These are phyloP conservation scores for Asteroscopus sphinx DNA, from an alignment of 2,888 invertebrate genomes.

Conservation along the genomic window DNA sequence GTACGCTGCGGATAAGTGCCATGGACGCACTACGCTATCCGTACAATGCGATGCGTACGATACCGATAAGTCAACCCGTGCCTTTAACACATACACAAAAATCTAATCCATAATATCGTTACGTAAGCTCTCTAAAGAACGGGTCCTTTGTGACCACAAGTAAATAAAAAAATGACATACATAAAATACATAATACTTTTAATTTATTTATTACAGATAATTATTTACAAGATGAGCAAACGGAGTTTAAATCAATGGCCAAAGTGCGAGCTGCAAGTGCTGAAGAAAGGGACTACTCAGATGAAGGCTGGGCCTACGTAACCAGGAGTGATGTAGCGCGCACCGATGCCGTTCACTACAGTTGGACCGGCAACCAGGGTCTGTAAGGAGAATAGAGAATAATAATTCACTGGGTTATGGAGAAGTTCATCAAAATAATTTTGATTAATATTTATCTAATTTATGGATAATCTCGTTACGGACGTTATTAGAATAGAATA, in stretches of 20 bases:
- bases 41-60: too few species aligned
- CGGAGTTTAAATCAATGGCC: constrained; percentile 37
- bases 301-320: constrained; percentile 66
- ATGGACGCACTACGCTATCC: too few species aligned
- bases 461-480: too few species aligned
- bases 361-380: constrained; percentile 84
- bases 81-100: too few species aligned
- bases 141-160: too few species aligned
- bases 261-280: constrained; percentile 37
- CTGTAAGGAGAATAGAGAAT: constrained; percentile 59
- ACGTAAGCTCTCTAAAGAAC: too few species aligned
- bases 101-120: too few species aligned
- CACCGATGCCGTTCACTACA: constrained; percentile 72
- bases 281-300: constrained; percentile 46
- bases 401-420: not conserved
- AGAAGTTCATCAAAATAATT: too few species aligned
- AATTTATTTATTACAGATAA: constrained; percentile 54
- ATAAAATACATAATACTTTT: constrained; percentile 28
- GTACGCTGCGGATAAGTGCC: too few species aligned
- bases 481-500: too few species aligned
- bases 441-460: too few species aligned
- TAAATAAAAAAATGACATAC: not conserved
- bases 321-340: constrained; percentile 71
- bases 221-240: constrained; percentile 49
- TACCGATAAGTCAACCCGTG: too few species aligned